These are phyloP conservation scores for Drosophila falleni DNA, from an alignment of 2,888 invertebrate genomes.

Conservation along the genomic window DNA sequence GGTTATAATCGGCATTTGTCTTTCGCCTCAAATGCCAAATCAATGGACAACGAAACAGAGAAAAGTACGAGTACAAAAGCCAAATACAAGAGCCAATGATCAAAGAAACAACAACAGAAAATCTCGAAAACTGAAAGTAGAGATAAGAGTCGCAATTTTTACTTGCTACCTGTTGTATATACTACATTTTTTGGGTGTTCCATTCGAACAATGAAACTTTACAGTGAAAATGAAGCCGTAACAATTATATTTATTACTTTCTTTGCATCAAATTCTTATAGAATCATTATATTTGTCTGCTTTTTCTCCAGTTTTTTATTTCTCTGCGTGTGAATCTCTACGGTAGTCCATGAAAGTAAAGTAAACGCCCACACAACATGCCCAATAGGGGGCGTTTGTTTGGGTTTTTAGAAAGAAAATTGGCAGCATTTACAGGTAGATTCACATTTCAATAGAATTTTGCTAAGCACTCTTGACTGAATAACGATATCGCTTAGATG, in stretches of 20 bases:
- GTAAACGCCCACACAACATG: slow-evolving; percentile 72
- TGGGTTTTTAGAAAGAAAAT: slow-evolving; percentile 15
- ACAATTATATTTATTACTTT: slow-evolving; percentile 49
- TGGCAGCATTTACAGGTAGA: slow-evolving; percentile 8
- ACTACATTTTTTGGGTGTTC: slow-evolving; percentile 28
- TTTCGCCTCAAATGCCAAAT: slow-evolving; percentile 71
- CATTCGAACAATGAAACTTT: slow-evolving; percentile 48
- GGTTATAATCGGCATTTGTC: slow-evolving; percentile 60
- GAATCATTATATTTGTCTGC: slow-evolving; percentile 3
- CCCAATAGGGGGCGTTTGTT: slow-evolving; percentile 29
- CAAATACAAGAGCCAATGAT: slow-evolving; percentile 16
- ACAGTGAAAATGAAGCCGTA: slow-evolving; percentile 51
- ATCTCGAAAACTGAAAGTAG: slow-evolving; percentile 48
- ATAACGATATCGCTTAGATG: slow-evolving; percentile 9
- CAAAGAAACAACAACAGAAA: slow-evolving; percentile 14
- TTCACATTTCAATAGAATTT: background rate
- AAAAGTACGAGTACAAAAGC: slow-evolving; percentile 28
- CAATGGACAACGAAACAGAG: slow-evolving; percentile 49
- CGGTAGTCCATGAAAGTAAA: slow-evolving; percentile 43
- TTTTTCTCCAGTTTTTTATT: slow-evolving; percentile 15
- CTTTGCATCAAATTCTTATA: slow-evolving; percentile 37
- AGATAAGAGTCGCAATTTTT: slow-evolving; percentile 56
- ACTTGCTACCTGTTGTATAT: slow-evolving; percentile 55
- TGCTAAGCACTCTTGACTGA: background rate
- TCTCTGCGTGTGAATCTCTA: slow-evolving; percentile 59